A percentile compares a stretch with the other conserved stretches of the same genome.
Evolutionary conservation across 2,797 vertebrate genomes (phyloP).

Genomic region (Sebastes dallii): DNA sequence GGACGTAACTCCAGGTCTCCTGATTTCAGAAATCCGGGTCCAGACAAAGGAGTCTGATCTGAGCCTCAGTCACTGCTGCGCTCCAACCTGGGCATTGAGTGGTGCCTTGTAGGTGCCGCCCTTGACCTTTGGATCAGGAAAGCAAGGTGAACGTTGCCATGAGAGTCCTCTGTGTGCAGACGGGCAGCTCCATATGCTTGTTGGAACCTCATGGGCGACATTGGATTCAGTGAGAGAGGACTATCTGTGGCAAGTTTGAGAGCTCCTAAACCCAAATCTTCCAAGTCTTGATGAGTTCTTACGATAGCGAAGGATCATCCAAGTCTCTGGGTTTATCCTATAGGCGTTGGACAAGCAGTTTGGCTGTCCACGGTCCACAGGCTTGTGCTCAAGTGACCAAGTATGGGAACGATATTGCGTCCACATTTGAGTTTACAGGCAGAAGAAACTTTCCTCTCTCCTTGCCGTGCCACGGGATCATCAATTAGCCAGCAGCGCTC

Average conservation of each 20-base stretch:
- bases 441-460: background rate
- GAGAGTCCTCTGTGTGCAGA: background rate
- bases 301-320: background rate
- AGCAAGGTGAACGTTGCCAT: background rate
- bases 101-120: background rate
- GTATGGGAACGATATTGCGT: background rate
- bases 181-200: background rate
- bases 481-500: constrained; percentile 5
- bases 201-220: background rate
- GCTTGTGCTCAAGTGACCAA: background rate
- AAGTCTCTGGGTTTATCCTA: background rate
- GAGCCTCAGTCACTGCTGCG: background rate
- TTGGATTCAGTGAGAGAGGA: background rate
- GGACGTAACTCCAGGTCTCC: background rate
- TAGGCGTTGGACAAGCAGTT: background rate
- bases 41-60: background rate
- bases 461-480: background rate
- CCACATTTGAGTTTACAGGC: background rate
- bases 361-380: background rate
- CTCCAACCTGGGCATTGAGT: background rate
- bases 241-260: background rate
- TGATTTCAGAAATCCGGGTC: background rate
- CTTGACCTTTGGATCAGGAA: background rate
- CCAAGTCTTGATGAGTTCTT: background rate
- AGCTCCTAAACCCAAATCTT: background rate